These are phyloP conservation scores for Pipistrellus kuhlii DNA, from an alignment of 2,797 vertebrate species.

Conservation along the genomic window DNA sequence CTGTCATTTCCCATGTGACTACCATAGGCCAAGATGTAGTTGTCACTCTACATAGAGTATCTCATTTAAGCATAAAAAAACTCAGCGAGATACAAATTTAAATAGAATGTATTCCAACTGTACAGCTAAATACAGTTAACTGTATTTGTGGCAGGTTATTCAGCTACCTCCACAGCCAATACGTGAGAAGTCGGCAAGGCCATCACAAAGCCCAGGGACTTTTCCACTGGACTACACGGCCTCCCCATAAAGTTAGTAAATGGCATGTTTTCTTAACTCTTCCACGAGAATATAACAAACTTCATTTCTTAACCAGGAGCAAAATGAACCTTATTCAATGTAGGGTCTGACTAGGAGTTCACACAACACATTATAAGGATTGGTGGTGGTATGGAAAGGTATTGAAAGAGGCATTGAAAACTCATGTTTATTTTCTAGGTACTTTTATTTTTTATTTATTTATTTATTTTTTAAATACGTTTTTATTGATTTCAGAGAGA, in stretches of 20 bases:
- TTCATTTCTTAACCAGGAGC: constrained; percentile 1
- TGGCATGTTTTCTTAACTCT: neutral
- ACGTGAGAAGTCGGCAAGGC: neutral
- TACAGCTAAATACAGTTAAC: neutral
- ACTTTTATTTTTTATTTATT: neutral
- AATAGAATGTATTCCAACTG: neutral
- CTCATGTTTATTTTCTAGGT: neutral
- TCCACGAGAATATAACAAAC: neutral
- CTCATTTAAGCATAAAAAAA: neutral
- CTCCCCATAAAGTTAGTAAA: neutral
- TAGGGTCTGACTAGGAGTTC: constrained; percentile 3
- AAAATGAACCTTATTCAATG: neutral
- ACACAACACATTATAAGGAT: neutral
- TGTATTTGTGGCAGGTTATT: neutral
- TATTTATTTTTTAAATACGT: neutral
- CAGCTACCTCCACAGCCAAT: neutral
- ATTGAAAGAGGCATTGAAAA: neutral
- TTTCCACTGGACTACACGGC: neutral
- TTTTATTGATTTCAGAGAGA: no score
- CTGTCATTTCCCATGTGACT: neutral
- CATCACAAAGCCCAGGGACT: neutral
- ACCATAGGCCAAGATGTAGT: neutral
- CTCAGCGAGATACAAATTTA: neutral
- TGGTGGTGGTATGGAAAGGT: neutral
- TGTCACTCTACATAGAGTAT: neutral